Conservation (phyloP, 1,140 invertebrate species). For the Cherax destructor region DNA sequence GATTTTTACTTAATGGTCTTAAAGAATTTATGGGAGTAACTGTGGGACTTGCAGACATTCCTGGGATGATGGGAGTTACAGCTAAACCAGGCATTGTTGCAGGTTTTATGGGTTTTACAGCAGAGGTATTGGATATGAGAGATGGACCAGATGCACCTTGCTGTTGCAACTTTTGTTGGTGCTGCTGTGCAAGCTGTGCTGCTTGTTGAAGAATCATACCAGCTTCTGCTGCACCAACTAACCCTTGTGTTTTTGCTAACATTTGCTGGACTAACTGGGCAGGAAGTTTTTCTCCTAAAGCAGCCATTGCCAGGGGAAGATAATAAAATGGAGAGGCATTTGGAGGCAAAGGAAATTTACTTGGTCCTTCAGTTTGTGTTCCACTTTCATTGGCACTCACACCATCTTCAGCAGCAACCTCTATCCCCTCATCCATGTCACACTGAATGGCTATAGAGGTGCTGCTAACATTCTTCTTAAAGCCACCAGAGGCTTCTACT, state of each 20-base stretch:
- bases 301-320: constrained; percentile 71
- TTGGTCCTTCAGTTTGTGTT: constrained; percentile 77
- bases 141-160: constrained; percentile 9
- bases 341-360: constrained; percentile 71
- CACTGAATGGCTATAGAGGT: constrained; percentile 80
- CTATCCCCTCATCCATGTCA: constrained; percentile 75
- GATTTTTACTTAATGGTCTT: constrained; percentile 26
- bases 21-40: constrained; percentile 1
- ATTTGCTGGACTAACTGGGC: constrained; percentile 71
- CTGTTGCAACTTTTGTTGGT: constrained; percentile 67
- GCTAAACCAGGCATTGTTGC: constrained; percentile 20
- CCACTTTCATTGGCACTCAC: constrained; percentile 66
- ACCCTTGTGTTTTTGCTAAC: constrained; percentile 70
- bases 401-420: constrained; percentile 24
- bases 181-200: constrained; percentile 70
- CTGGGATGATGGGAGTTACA: constrained; percentile 32
- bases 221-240: constrained; percentile 71
- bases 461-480: constrained; percentile 73
- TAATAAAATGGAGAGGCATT: constrained; percentile 72
- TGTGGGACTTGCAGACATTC: constrained; percentile 28
- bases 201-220: constrained; percentile 71
- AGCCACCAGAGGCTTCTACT: neutral
- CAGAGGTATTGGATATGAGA: constrained; percentile 42
- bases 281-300: constrained; percentile 70
- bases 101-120: constrained; percentile 64